phyloP scores from a whole-genome alignment of 2,797 vertebrate genomes.

The Centropyge bicolor region DNA sequence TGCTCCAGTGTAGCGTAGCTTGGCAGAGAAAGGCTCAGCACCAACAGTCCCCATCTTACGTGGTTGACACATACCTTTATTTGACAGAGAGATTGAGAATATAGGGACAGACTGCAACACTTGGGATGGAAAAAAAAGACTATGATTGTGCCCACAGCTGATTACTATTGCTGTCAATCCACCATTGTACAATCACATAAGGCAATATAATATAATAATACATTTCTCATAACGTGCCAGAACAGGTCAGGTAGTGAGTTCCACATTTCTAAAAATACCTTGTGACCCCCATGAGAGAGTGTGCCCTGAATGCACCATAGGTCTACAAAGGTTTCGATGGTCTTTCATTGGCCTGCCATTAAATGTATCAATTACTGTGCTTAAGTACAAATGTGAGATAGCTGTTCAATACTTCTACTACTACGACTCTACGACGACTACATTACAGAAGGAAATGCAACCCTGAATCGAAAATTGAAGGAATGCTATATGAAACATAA shows the following conservation, averaged over 20 bases:
- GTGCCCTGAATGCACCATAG: slow-evolving; percentile 29
- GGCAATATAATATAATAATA: background rate
- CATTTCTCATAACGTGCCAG: background rate
- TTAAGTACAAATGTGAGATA: background rate
- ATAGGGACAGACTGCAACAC: background rate
- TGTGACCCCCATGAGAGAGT: slow-evolving; percentile 23
- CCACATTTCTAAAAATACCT: slow-evolving; percentile 45
- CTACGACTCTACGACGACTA: background rate
- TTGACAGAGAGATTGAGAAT: slow-evolving; percentile 39
- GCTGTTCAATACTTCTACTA: background rate
- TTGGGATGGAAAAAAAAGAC: background rate
- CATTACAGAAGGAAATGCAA: background rate
- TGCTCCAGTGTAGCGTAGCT: slow-evolving; percentile 92
- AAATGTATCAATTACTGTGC: background rate
- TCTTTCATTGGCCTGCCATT: background rate
- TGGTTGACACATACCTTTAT: slow-evolving; percentile 92
- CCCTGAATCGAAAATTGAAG: too few species aligned
- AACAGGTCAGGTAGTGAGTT: slow-evolving; percentile 26
- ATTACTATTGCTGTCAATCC: slow-evolving; percentile 3
- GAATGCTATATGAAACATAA: too few species aligned
- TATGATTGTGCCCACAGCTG: background rate
- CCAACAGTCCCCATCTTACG: slow-evolving; percentile 91
- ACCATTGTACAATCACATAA: background rate
- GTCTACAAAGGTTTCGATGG: too few species aligned
- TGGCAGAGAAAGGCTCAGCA: slow-evolving; percentile 96